phyloP scores from a whole-genome alignment of 2,888 invertebrate species.

The Morpho helenor region DNA sequence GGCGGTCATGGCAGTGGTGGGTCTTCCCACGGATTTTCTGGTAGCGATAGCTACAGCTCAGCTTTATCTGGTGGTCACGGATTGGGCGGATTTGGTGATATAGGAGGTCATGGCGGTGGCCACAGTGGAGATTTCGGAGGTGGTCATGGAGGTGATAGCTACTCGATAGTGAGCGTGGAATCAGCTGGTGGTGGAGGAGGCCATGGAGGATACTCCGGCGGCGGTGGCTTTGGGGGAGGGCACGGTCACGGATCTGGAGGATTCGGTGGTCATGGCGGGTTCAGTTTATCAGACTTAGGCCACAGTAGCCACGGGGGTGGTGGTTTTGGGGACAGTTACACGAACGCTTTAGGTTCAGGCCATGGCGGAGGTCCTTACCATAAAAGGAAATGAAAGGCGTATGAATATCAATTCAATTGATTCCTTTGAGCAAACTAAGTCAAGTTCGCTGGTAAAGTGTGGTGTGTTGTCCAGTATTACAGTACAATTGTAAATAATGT shows the following conservation, averaged over 20 bases:
- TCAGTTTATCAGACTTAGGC: conserved; percentile 18
- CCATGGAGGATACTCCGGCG: conserved; percentile 18
- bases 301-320: conserved; percentile 38
- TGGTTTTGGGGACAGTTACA: conserved; percentile 58
- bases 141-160: conserved; percentile 24
- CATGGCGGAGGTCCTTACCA: conserved; percentile 73
- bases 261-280: conserved; percentile 29
- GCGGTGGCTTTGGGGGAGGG: conserved; percentile 18
- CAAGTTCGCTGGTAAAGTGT: conserved; percentile 39
- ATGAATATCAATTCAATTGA: conserved; percentile 25
- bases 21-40: conserved; percentile 21
- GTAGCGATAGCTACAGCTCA: conserved; percentile 21
- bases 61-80: conserved; percentile 23
- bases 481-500: conserved; percentile 51
- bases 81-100: conserved; percentile 17
- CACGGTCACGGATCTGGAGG: conserved; percentile 27
- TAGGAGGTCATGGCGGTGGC: conserved; percentile 17
- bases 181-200: conserved; percentile 28
- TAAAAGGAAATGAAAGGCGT: conserved; percentile 43
- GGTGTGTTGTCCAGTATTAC: conserved; percentile 38
- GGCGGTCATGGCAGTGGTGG: conserved; percentile 33
- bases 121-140: conserved; percentile 21
- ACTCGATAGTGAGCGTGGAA: conserved; percentile 28
- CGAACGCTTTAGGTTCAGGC: conserved; percentile 60
- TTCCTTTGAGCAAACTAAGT: conserved; percentile 48